Evolutionary conservation across 2,888 invertebrate species (phyloP), one percentile per base, ranked within the genome.

Genomic region (Tetragnatha montana): DNA sequence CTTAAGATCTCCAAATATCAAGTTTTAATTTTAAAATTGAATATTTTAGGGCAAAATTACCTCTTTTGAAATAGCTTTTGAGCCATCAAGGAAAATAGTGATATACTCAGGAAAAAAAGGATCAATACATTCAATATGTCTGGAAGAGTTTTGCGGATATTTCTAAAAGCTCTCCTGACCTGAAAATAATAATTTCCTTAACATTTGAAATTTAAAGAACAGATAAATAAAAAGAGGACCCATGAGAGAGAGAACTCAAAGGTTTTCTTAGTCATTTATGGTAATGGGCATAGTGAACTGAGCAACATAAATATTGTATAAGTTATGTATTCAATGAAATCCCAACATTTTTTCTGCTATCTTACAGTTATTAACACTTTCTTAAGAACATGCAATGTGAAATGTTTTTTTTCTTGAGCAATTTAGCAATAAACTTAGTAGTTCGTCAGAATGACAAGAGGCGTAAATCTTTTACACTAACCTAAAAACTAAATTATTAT

Each of bases 91-190:
- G 94, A 93, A 93, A 94, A 94, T 83, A 94, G 92, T 19, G 93
- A 92, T 35, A 94, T 92, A 80, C 93, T 93, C 78, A 94, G 92
- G 78, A 94, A 92, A 91, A 94, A 94, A 76, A 94, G 92, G 49
- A 94, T 91, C 17, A 94, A 92, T 0, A 94, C 94, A 92, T 94
- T 93, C 78, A 93, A 78, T 68, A 94, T 94, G 88, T 94, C 94
- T 12, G 94, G 94, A 50, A 94, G 92, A 0, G 94, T 94, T 82
- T 93, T 92, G 35, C 94, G 92, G 81, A 94, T 94, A 91, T 94
- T 94, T 71, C 94, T 92, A 90, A 94, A 94, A 1, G 94, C 94
- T 89, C 94, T 92, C 17, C 94, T 92, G 10, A 94, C 93, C 93
- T 94, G 92, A 12, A 92, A 74, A 69, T 68, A 68, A 68, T 68